A percentile compares a stretch with the other conserved stretches of the same genome.
Conservation (phyloP, 2,113 vertebrate species). For the Nothocercus nigrocapillus region DNA sequence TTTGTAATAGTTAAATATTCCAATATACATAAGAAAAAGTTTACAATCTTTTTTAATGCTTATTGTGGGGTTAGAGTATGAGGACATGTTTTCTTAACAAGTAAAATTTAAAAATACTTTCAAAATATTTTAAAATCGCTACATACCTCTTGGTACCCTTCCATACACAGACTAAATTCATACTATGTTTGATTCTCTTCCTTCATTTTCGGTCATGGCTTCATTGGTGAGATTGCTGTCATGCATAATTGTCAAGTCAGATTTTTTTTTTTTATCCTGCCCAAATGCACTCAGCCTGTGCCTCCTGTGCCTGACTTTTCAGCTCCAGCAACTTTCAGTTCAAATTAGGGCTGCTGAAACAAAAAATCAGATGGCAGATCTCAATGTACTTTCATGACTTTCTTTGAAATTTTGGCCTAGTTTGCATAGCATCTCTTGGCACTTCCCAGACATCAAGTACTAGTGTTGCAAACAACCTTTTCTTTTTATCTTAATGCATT, state of each 20-base stretch:
- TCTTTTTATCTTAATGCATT: not conserved
- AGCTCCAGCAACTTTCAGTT: not conserved
- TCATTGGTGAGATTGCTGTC: not conserved
- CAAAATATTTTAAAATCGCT: not conserved
- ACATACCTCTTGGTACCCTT: not conserved
- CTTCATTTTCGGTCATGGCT: not conserved
- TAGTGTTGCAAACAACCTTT: not conserved
- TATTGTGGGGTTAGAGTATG: not conserved
- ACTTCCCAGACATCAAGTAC: not conserved
- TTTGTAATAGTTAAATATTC: not conserved
- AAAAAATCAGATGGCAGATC: not conserved
- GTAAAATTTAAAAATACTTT: not conserved
- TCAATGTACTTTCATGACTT: not conserved
- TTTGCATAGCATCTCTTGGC: not conserved
- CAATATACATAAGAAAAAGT: not conserved
- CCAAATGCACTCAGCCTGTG: not conserved
- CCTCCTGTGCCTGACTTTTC: not conserved
- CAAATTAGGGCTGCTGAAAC: not conserved
- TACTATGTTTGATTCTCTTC: not conserved
- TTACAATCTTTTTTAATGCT: not conserved
- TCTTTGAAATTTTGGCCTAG: not conserved
- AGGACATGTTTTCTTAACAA: not conserved
- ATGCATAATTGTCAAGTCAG: not conserved
- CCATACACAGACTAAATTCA: not conserved
- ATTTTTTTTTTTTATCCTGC: not conserved